Evolutionary conservation across 2,888 invertebrate species (phyloP), one percentile per base, ranked within the genome.

Genomic region (Sphinx pinastri): DNA sequence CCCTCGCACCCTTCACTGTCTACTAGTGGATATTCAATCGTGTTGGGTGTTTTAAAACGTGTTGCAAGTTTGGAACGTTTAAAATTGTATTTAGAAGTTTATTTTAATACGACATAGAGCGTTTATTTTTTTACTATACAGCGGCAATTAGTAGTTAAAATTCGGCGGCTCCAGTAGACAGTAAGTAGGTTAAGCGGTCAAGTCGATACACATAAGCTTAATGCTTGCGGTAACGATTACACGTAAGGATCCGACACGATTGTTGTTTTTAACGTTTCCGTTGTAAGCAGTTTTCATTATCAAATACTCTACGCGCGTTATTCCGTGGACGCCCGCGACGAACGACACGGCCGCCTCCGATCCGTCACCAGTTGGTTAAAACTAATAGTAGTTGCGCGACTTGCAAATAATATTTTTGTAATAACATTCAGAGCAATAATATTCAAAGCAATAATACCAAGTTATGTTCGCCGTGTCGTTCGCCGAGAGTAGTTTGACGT

Each of bases 21-120:
- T 49, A 6, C 63, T 5, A 19, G 13, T 49, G 13, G 25, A 6
- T 0, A 49, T 12, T 49, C 63, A 60, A 60, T 60, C 60, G 49
- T 63, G 49, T 63, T 19, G 63, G 63, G 63, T 63, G 63, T 19
- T 63, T 49, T 47, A 63, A 63, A 19, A 16, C 63, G 49, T 63
- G 63, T 63, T 63, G 49, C 49, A 19, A 55, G 10, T 63, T n/a
- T 49, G 63, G 19, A 49, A 49, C 63, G 63, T 63, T 63, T 49
- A 19, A 47, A 49, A 63, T 63, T 19, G 47, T 49, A 19, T 63
- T 19, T 12, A 63, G 19, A 63, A 19, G 19, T 63, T 63, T 63
- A 63, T 63, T 63, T 63, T 63, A 63, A 13, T 63, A 49, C 63
- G 1, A 63, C 19, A 63, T 19, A 63, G 49, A 63, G 63, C 63